phyloP scores from a whole-genome alignment of 2,797 vertebrate species.

The Ptychadena robeensis region DNA sequence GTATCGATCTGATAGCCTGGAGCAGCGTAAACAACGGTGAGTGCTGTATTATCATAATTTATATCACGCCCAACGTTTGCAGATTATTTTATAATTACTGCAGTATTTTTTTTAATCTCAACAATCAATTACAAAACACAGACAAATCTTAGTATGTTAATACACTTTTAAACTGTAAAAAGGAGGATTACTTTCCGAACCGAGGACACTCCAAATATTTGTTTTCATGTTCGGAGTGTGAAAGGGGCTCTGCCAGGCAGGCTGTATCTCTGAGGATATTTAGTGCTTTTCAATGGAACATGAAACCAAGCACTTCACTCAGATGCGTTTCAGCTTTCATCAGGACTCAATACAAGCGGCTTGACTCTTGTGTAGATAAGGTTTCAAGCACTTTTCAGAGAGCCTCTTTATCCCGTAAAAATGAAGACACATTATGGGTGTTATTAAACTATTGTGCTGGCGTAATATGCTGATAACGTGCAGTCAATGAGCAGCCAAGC shows the following conservation, averaged over 20 bases:
- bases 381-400: constrained; percentile 60
- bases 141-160: constrained; percentile 17
- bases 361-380: constrained; percentile 62
- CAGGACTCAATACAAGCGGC: constrained; percentile 54
- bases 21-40: too few relatives aligned
- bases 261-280: constrained; percentile 31
- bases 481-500: constrained; percentile 59
- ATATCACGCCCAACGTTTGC: neutral
- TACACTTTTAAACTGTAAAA: constrained; percentile 12
- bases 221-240: constrained; percentile 44
- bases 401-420: constrained; percentile 54
- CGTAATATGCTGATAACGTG: constrained; percentile 59
- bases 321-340: constrained; percentile 57
- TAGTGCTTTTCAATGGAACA: constrained; percentile 53
- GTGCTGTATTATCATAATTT: too few relatives aligned
- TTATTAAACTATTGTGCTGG: constrained; percentile 62
- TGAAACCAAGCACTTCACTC: constrained; percentile 58
- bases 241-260: constrained; percentile 36
- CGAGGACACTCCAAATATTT: constrained; percentile 44
- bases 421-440: constrained; percentile 60
- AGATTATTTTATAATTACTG: neutral
- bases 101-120: constrained; percentile 4
- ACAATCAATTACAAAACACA: constrained; percentile 26
- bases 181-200: neutral
- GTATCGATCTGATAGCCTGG: too few relatives aligned